Conservation (phyloP, 2,888 invertebrate genomes). For the Exocentrus adspersus region DNA sequence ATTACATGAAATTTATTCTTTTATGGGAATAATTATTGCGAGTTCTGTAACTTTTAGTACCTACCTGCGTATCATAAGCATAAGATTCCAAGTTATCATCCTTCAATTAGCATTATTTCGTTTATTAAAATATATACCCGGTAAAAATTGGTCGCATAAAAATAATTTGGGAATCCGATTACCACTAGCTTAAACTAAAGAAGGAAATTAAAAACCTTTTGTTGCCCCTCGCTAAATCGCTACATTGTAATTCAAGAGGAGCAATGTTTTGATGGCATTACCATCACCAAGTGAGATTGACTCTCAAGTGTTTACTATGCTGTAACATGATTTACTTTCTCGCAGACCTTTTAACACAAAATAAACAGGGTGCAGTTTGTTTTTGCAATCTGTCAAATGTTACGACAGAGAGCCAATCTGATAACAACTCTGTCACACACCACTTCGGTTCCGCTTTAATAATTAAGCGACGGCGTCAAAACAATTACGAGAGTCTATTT, state of each 20-base stretch:
- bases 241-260: neutral
- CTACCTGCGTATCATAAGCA: too few species aligned
- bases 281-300: slow-evolving; percentile 39
- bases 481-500: slow-evolving; percentile 57
- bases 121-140: too few species aligned
- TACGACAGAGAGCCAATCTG: slow-evolving; percentile 47
- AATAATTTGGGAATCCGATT: too few species aligned
- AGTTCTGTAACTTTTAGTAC: too few species aligned
- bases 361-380: slow-evolving; percentile 56
- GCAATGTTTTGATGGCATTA: slow-evolving; percentile 33
- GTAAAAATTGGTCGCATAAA: too few species aligned
- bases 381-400: slow-evolving; percentile 56
- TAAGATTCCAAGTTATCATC: too few species aligned
- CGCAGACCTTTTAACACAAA: slow-evolving; percentile 56
- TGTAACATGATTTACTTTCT: slow-evolving; percentile 52
- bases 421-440: slow-evolving; percentile 24
- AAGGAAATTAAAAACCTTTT: too few species aligned
- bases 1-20: too few species aligned
- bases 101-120: too few species aligned
- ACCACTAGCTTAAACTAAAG: too few species aligned
- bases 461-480: slow-evolving; percentile 56
- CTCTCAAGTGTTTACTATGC: slow-evolving; percentile 32
- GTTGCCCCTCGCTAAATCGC: too few species aligned
- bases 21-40: too few species aligned
- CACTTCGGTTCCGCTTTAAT: slow-evolving; percentile 39